phyloP scores from a whole-genome alignment of 2,113 vertebrate genomes.

The Lepidothrix coronata region DNA sequence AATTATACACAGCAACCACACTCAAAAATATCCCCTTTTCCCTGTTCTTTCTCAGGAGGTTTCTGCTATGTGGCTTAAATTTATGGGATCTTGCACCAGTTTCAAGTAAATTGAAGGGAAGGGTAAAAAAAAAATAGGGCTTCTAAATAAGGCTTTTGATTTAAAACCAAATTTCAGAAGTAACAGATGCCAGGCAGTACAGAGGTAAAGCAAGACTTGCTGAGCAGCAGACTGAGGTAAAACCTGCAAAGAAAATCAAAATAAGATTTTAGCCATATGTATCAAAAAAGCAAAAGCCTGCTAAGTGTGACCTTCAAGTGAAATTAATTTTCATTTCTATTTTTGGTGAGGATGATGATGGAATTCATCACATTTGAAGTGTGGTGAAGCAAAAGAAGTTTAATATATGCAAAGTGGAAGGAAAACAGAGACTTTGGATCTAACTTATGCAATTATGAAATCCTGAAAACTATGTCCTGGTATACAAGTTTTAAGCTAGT shows the following conservation, averaged over 20 bases:
- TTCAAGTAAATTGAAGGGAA: not conserved
- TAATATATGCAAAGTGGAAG: not conserved
- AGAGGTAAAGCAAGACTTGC: not conserved
- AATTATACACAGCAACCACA: not conserved
- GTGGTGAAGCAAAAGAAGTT: not conserved
- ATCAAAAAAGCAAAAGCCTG: not conserved
- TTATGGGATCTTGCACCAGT: not conserved
- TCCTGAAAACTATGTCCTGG: not conserved
- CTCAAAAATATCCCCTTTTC: not conserved
- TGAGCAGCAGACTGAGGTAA: not conserved
- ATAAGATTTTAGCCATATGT: not conserved
- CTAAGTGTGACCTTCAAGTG: not conserved
- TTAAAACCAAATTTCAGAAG: not conserved
- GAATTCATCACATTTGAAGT: not conserved
- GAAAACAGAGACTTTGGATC: not conserved
- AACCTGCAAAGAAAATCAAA: not conserved
- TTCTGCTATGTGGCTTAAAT: not conserved
- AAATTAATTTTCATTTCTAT: not conserved
- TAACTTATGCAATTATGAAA: rapidly evolving
- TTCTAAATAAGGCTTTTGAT: not conserved
- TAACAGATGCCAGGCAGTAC: not conserved
- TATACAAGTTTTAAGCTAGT: not conserved
- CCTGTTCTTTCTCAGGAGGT: not conserved
- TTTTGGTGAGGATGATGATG: not conserved
- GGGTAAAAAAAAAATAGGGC: not conserved